Base-by-base conservation (phyloP, 92 coral and sea anemone species). In the Porites rus region DNA sequence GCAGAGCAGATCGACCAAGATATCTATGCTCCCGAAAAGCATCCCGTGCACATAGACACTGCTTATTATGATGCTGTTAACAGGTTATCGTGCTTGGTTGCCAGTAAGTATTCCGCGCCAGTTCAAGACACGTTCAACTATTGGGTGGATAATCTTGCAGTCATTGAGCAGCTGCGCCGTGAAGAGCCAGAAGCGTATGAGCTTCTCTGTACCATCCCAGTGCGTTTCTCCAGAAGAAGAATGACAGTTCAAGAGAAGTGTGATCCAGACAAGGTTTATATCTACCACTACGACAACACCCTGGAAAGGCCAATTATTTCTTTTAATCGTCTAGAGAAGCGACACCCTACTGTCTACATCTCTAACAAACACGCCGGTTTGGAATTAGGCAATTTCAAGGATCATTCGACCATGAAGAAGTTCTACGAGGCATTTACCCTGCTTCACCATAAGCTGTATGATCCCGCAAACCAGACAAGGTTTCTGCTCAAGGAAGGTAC, bases 181-280 rank as follows among this genome's bases (percentile, higher is more conserved):
- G 87, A 88, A 16, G 91, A 88, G 0, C 87, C 91, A 18, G 91
- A 88, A 74, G 91, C 91, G 9, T 88, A 60, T 19, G 70, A 72
- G 71, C 71, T 88, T 3, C 81, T 88, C 18, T 71, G 51, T 4
- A 80, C 87, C 61, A 22, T 28, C 28, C 91, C 91, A 10, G 80
- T 74, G 8, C 91, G 91, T 16, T 10, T 80, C 7, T 18, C 86
- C 17, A 78, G 90, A 69, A 86, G 90, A 28, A 60, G 88, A 61
- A 19, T 80, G 81, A 54, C 72, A 1, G 80, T 80, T n/a, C 86
- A 66, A 13, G 91, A 87, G 52, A 17, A 62, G 46, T 60, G 70
- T 38, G 81, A 87, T 12, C 86, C 86, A 14, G 51, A 72, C 3
- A 50, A 14, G 4, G 54, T 4, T n/a, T 53, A 28, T 12, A 12